A percentile compares a stretch with the other conserved stretches of the same genome.
phyloP scores from a whole-genome alignment of 2,797 vertebrate species.

The Peromyscus aztecus region DNA sequence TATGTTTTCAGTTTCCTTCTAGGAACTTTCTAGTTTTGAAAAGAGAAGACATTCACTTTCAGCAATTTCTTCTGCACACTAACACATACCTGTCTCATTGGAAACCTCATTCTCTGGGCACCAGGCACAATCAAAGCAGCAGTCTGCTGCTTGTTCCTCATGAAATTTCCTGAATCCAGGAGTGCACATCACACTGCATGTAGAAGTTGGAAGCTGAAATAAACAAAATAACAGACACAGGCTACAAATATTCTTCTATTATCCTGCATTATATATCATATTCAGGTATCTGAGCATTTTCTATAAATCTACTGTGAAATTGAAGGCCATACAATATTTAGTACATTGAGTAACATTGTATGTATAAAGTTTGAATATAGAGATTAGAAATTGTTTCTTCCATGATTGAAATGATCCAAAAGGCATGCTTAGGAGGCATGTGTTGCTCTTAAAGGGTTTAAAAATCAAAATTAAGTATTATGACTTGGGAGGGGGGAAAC shows the following conservation, averaged over 20 bases:
- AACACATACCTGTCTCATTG: not conserved
- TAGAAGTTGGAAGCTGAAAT: not conserved
- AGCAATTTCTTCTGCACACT: not conserved
- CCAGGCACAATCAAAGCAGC: not conserved
- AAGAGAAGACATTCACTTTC: not conserved
- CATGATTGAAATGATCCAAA: not conserved
- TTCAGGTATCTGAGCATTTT: not conserved
- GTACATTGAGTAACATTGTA: not conserved
- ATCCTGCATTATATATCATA: not conserved
- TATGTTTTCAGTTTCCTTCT: not conserved
- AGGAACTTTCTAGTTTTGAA: not conserved
- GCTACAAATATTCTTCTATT: not conserved
- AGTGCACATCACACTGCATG: not conserved
- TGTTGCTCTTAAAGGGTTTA: no score
- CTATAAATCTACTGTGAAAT: not conserved
- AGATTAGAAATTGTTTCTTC: not conserved
- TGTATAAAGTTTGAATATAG: not conserved
- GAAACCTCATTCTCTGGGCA: not conserved
- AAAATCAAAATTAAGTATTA: no score
- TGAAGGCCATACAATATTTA: not conserved
- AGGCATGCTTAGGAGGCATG: no score
- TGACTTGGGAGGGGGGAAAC: no score
- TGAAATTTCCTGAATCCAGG: not conserved
- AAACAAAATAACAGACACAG: not conserved
- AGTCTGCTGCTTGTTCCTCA: not conserved